Evolutionary conservation across 2,888 invertebrate genomes (phyloP), one percentile per base, ranked within the genome.

Genomic region (Automeris io): DNA sequence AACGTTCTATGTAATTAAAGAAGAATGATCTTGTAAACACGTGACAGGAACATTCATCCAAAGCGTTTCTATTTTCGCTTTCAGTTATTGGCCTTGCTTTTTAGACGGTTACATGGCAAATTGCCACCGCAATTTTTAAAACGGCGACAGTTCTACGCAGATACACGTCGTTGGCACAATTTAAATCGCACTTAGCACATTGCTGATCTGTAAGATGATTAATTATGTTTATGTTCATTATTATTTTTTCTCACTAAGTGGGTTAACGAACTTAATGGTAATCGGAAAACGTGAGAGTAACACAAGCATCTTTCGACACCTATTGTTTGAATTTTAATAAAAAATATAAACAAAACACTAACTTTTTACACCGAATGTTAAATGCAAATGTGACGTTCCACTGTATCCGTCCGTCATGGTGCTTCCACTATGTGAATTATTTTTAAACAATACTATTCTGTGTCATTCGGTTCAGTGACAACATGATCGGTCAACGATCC

Each of bases 211-310:
- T 61, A 60, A 63, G 61, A 69, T 66, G 24, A 22, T 49, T 60
- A 55, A 57, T 55, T 49, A 61, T 55, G 63, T 60, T 57, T 66
- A 63, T 57, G 63, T 76, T 75, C 73, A 80, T 80, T 76, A 72
- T 34, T 70, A 80, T 66, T 68, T 66, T 67, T 79, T 68, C 63
- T 62, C 71, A 71, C 74, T 74, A 82, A 83, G 76, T 81, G 55
- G 83, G 85, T 74, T 83, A 88, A 88, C 79, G 82, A 73, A 90
- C 86, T 74, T 70, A 61, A 67, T 62, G 61, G 57, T 61, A 57
- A 61, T 61, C 58, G 66, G 63, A 59, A 63, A 69, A 70, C 76
- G 80, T 83, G 85, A 65, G 83, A 82, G 81, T 66, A 70, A 63
- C 51, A 62, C 61, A 51, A 53, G 49, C 55, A 60, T 70, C 64